Evolutionary conservation across 1,140 invertebrate species (phyloP), one percentile per base, ranked within the genome.

Genomic region (Macrosteles quadrilineatus): DNA sequence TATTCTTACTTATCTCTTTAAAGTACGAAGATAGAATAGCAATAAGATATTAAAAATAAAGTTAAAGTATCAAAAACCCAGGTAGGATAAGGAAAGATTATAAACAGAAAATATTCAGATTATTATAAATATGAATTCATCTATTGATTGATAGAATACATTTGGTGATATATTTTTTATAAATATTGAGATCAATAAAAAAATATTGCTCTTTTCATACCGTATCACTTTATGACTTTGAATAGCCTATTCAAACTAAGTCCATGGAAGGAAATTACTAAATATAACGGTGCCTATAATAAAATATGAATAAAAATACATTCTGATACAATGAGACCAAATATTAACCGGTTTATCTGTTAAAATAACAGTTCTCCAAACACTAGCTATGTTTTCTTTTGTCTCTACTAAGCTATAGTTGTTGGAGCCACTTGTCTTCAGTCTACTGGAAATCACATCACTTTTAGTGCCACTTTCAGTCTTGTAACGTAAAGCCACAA

Each of bases 241-340:
- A n/a, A n/a, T n/a, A n/a, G n/a, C n/a, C n/a, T n/a, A n/a, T n/a
- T 36, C 29, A 62, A 32, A 1, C 55, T 62, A 91, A 50, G 94
- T 96, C 93, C 93, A 96, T 63, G 94, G 94, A 76, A 91, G 87
- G 82, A 91, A 94, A 80, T 95, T 95, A 74, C 87, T 86, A 83
- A 92, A 95, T 75, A 94, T 83, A 70, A 91, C 80, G 53, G 88
- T 92, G 3, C 95, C 94, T 72, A 93, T 73, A 17, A 94, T 69
- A 75, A 87, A 86, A 81, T 96, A 97, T 21, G 85, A 81, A 36
- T 90, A 72, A 80, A 91, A 96, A 83, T 95, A 97, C 62, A 83
- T 79, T 74, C 89, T 84, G 73, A 93, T 84, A 0, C 89, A 76
- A 82, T 82, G 47, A 82, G 81, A 59, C 83, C 82, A 67, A 80